These are phyloP conservation scores for Enteromius trimaculatus DNA, from an alignment of 2,797 vertebrate genomes.

Conservation along the genomic window DNA sequence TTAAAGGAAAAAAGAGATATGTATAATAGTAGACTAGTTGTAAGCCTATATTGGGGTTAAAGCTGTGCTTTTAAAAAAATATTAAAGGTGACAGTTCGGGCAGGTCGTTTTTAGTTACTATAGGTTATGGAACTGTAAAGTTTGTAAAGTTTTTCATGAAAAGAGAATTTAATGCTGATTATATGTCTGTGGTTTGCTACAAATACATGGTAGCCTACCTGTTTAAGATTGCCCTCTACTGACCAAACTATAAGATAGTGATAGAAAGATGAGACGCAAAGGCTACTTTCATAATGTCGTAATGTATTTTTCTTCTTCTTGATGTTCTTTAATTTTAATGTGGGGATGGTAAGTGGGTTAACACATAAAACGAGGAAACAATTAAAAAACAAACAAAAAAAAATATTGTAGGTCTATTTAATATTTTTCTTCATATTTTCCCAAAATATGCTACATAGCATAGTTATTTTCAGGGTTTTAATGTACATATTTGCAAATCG, in stretches of 20 bases:
- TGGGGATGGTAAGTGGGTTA: neutral
- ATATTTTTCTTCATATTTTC: neutral
- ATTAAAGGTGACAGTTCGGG: neutral
- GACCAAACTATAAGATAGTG: neutral
- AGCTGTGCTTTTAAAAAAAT: neutral
- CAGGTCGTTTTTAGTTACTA: neutral
- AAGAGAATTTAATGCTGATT: neutral
- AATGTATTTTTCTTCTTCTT: neutral
- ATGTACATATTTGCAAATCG: neutral
- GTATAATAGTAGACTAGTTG: neutral
- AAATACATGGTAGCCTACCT: neutral
- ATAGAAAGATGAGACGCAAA: neutral
- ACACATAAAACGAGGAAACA: neutral
- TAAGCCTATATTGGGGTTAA: neutral
- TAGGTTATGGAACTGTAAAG: neutral
- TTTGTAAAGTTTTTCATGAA: neutral
- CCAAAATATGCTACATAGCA: neutral
- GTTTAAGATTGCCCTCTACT: neutral
- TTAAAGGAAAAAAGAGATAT: neutral
- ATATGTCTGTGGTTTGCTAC: neutral
- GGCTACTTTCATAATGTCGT: neutral
- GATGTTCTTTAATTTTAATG: neutral
- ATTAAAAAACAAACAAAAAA: neutral
- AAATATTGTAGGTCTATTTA: neutral
- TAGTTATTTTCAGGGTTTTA: neutral